Conservation (phyloP, 2,888 invertebrate genomes). For the Pseudanteris insignis region DNA sequence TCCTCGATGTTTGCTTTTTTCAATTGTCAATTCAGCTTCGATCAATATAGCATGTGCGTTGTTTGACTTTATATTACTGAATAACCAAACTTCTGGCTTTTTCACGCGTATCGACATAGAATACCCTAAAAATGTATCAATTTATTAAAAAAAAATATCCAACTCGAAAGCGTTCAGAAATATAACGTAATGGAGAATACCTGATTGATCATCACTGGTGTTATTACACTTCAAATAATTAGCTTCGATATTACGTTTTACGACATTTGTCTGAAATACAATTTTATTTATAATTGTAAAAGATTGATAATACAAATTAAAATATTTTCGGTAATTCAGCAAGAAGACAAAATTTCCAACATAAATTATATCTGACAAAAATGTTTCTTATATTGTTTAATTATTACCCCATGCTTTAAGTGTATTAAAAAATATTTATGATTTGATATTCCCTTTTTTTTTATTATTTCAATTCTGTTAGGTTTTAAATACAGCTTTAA, state of each 20-base stretch:
- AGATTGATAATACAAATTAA: too few relatives aligned
- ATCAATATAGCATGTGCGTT: constrained; percentile 75
- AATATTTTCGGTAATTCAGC: too few relatives aligned
- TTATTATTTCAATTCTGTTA: too few relatives aligned
- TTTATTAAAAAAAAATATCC: too few relatives aligned
- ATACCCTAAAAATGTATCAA: constrained; percentile 66
- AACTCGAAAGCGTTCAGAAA: too few relatives aligned
- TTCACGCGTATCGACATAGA: constrained; percentile 78
- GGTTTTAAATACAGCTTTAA: too few relatives aligned
- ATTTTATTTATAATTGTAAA: neutral
- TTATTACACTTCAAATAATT: constrained; percentile 28
- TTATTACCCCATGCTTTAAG: too few relatives aligned
- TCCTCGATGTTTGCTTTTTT: constrained; percentile 75
- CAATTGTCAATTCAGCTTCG: constrained; percentile 75
- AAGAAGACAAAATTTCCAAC: too few relatives aligned
- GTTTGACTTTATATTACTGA: constrained; percentile 73
- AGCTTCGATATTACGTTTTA: constrained; percentile 38
- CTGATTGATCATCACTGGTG: constrained; percentile 62
- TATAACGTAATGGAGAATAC: constrained; percentile 51
- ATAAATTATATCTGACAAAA: too few relatives aligned
- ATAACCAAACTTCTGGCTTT: constrained; percentile 81
- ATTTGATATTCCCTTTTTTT: too few relatives aligned
- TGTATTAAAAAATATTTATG: too few relatives aligned
- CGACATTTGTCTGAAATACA: constrained; percentile 34
- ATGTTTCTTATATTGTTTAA: too few relatives aligned